These are phyloP conservation scores for Paedocypris micromegethes DNA, from an alignment of 2,797 vertebrate genomes.

Conservation along the genomic window DNA sequence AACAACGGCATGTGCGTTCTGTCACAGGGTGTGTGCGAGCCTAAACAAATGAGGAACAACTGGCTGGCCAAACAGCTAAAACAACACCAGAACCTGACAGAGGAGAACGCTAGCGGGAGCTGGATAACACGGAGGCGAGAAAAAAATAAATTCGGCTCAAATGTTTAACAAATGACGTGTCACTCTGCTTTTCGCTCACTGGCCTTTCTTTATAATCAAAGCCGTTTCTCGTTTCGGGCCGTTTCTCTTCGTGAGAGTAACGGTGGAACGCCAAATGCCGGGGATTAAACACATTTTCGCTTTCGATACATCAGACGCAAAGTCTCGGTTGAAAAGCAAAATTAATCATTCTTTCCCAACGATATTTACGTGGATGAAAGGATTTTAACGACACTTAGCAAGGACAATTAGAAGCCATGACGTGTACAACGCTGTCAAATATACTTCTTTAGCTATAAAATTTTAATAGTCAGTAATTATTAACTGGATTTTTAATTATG, in stretches of 20 bases:
- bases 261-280: conserved; percentile 34
- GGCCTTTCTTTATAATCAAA: conserved; percentile 24
- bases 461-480: too few relatives aligned
- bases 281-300: conserved; percentile 41
- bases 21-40: conserved; percentile 12
- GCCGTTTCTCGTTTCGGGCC: conserved; percentile 36
- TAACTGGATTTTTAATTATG: too few relatives aligned
- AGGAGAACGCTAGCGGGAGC: conserved; percentile 8
- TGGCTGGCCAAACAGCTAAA: conserved; percentile 24
- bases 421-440: background rate
- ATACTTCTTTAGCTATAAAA: too few relatives aligned
- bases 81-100: conserved; percentile 22
- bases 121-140: conserved; percentile 25
- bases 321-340: conserved; percentile 44
- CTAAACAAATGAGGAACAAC: conserved; percentile 16
- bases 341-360: conserved; percentile 38
- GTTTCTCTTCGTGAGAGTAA: conserved; percentile 38
- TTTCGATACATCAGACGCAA: conserved; percentile 36
- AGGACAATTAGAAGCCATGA: conserved; percentile 50
- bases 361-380: conserved; percentile 51
- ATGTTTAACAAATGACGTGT: conserved; percentile 29
- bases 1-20: conserved; percentile 9
- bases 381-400: conserved; percentile 33
- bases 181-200: conserved; percentile 20
- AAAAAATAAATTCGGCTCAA: conserved; percentile 18